These are phyloP conservation scores for Muricea muricata DNA, from an alignment of 92 coral and sea anemone genomes.

Conservation along the genomic window DNA sequence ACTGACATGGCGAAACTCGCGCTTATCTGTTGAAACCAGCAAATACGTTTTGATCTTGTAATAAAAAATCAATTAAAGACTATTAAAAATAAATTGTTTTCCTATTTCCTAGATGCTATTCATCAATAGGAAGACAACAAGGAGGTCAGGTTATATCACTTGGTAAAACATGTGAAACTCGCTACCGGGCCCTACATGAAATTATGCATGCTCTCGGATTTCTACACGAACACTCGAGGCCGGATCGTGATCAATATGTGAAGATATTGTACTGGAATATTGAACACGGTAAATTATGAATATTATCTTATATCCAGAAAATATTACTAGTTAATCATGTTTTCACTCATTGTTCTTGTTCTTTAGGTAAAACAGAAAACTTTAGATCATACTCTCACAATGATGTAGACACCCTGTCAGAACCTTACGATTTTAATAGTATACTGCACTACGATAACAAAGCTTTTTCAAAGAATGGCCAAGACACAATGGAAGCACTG, in stretches of 20 bases:
- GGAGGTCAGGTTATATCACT: constrained; percentile 23
- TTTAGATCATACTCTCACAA: constrained; percentile 13
- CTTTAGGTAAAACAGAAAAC: neutral
- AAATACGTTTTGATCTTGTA: too few relatives aligned
- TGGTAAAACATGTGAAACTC: constrained; percentile 7
- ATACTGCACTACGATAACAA: constrained; percentile 33
- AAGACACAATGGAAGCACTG: constrained; percentile 24
- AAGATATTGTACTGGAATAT: constrained; percentile 38
- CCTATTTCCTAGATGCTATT: constrained; percentile 2
- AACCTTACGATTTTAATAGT: constrained; percentile 33
- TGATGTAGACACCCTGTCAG: constrained; percentile 4
- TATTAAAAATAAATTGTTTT: too few relatives aligned
- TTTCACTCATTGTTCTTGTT: neutral
- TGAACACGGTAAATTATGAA: constrained; percentile 3
- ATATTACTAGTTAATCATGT: too few relatives aligned
- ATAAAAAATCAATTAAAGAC: too few relatives aligned
- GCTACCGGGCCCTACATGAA: constrained; percentile 21
- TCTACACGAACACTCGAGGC: constrained; percentile 33
- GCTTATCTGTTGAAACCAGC: too few relatives aligned
- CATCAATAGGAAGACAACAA: constrained; percentile 4
- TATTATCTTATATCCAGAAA: too few relatives aligned
- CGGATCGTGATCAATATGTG: constrained; percentile 25
- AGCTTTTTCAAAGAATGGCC: constrained; percentile 32
- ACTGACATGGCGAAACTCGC: too few relatives aligned
- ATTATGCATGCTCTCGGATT: constrained; percentile 40